phyloP scores from a whole-genome alignment of 2,113 vertebrate species.

The Campylomormyrus tamandua region DNA sequence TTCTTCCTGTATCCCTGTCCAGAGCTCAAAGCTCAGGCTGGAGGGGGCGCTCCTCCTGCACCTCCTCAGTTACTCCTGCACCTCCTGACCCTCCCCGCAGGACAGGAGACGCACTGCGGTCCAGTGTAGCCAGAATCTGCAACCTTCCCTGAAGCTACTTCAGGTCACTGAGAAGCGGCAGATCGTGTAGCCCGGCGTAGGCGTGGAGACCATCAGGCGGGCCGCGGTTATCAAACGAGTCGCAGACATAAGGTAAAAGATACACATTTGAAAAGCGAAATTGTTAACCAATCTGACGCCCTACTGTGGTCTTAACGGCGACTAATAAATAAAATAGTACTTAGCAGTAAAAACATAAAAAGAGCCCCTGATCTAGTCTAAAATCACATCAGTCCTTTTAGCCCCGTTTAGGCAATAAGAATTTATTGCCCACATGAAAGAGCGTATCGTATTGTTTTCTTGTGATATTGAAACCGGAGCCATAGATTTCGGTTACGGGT shows the following conservation, averaged over 20 bases:
- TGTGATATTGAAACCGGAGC: slow-evolving; percentile 20
- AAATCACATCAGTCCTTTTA: slow-evolving; percentile 24
- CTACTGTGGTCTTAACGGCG: neutral
- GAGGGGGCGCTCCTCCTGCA: neutral
- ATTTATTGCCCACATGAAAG: slow-evolving; percentile 18
- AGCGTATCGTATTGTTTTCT: slow-evolving; percentile 2
- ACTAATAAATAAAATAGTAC: slow-evolving; percentile 1
- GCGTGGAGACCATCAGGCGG: neutral
- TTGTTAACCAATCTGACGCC: neutral
- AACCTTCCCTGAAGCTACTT: neutral
- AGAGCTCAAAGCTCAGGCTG: slow-evolving; percentile 21
- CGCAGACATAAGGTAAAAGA: neutral
- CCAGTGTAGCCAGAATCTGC: neutral
- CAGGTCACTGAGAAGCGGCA: neutral
- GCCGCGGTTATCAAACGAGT: neutral
- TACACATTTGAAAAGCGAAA: neutral
- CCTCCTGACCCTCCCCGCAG: neutral
- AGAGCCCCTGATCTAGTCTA: neutral
- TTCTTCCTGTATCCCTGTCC: slow-evolving; percentile 50
- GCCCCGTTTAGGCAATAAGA: slow-evolving; percentile 25
- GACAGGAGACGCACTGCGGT: neutral
- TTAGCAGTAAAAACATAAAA: neutral
- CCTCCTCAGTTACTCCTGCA: neutral
- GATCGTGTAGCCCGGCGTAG: neutral
- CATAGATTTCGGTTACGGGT: slow-evolving; percentile 8